Percentiles rank a stretch among this genome's conserved stretches.
These are phyloP conservation scores for Xanthia icteritia DNA, from an alignment of 2,888 invertebrate species.

Conservation along the genomic window DNA sequence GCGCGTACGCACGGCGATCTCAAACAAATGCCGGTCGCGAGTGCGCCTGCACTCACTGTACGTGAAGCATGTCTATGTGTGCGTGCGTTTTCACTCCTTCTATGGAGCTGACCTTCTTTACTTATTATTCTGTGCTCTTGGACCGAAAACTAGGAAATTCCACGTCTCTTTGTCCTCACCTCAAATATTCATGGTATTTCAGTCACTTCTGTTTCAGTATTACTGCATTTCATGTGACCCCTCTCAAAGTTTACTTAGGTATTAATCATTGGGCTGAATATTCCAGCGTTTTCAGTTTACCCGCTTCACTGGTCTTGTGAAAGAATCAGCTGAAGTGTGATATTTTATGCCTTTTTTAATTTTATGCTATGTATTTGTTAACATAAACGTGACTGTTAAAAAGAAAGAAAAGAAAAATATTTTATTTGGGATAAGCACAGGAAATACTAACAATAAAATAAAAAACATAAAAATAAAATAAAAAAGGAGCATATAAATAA, in stretches of 20 bases:
- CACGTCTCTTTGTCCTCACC: constrained; percentile 54
- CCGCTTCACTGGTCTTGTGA: constrained; percentile 3
- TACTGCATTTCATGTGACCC: constrained; percentile 49
- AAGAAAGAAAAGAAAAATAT: too few species aligned
- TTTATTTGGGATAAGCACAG: too few species aligned
- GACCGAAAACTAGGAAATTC: constrained; percentile 51
- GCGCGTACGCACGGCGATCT: background rate
- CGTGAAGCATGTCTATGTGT: background rate
- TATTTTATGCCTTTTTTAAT: too few species aligned
- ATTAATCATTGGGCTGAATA: constrained; percentile 58
- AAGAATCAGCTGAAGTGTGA: too few species aligned
- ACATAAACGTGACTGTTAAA: too few species aligned
- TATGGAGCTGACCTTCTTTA: constrained; percentile 15
- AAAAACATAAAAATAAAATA: too few species aligned
- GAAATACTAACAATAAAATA: too few species aligned
- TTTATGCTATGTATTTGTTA: too few species aligned
- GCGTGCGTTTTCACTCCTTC: background rate
- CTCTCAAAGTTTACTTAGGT: constrained; percentile 26
- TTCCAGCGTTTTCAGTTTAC: constrained; percentile 29
- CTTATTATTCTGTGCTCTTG: background rate
- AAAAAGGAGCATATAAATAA: too few species aligned
- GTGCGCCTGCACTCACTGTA: background rate
- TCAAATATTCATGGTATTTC: constrained; percentile 64
- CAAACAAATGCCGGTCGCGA: background rate
- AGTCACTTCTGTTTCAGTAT: constrained; percentile 53